Evolutionary conservation across 2,888 invertebrate genomes (phyloP).

Genomic region (Eristalis pertinax): DNA sequence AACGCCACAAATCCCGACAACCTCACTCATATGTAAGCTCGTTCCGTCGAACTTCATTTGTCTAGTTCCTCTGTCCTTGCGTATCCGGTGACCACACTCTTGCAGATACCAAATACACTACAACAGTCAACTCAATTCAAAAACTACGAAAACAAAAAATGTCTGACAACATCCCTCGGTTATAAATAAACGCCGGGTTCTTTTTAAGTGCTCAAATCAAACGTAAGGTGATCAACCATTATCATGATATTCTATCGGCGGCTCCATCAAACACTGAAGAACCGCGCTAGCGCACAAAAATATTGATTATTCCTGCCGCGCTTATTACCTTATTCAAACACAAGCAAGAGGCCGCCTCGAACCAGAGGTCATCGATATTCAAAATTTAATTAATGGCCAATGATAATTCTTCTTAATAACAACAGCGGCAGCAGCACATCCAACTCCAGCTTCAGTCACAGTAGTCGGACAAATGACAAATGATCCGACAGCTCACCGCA

Average conservation of each 20-base stretch:
- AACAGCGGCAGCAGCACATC: slow-evolving; percentile 45
- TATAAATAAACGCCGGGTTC: slow-evolving; percentile 43
- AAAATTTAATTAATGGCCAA: slow-evolving; percentile 66
- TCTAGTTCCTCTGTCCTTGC: too few relatives aligned
- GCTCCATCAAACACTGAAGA: slow-evolving; percentile 47
- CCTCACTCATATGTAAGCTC: too few relatives aligned
- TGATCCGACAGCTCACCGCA: slow-evolving; percentile 57
- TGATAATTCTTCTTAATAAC: slow-evolving; percentile 64
- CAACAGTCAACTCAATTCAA: too few relatives aligned
- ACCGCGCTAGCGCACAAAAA: slow-evolving; percentile 23
- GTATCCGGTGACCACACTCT: too few relatives aligned
- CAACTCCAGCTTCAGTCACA: slow-evolving; percentile 57
- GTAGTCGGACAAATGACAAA: slow-evolving; percentile 69
- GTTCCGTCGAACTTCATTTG: too few relatives aligned
- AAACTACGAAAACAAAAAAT: slow-evolving; percentile 15
- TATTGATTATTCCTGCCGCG: slow-evolving; percentile 56
- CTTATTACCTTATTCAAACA: slow-evolving; percentile 64
- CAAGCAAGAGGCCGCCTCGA: background rate
- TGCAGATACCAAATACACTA: too few relatives aligned
- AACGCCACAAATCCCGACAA: too few relatives aligned
- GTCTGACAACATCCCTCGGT: slow-evolving; percentile 22
- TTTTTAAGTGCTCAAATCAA: slow-evolving; percentile 3
- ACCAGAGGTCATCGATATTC: slow-evolving; percentile 58
- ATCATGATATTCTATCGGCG: slow-evolving; percentile 48
- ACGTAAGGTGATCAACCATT: background rate